A percentile compares a stretch with the other conserved stretches of the same genome.
Evolutionary conservation across 2,888 invertebrate species (phyloP).

Genomic region (Ceriagrion tenellum): DNA sequence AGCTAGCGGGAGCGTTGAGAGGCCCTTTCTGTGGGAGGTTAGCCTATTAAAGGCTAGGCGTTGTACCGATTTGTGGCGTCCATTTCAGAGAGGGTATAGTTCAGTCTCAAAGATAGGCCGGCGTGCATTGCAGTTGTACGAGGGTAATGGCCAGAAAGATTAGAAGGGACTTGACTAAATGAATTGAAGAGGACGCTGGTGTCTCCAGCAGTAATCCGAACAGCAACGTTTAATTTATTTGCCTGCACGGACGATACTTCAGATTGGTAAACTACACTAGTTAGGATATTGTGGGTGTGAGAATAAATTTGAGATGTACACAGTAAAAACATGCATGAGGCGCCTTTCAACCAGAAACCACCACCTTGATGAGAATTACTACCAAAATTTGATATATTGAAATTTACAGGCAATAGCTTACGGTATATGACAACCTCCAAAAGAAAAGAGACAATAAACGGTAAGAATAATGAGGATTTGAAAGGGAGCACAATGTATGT

Average conservation of each 20-base stretch:
- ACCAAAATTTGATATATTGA: too few species aligned
- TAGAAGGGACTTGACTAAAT: neutral
- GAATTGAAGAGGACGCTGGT: neutral
- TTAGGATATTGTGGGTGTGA: neutral
- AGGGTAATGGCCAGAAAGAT: neutral
- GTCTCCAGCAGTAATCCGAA: neutral
- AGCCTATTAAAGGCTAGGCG: slow-evolving; percentile 31
- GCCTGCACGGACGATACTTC: neutral
- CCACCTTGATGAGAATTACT: too few species aligned
- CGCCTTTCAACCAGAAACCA: too few species aligned
- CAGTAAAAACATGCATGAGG: too few species aligned
- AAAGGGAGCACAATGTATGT: too few species aligned
- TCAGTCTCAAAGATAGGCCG: neutral
- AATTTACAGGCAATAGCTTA: too few species aligned
- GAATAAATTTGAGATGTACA: neutral
- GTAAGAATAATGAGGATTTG: too few species aligned
- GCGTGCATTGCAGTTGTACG: neutral
- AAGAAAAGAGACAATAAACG: too few species aligned
- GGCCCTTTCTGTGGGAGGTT: neutral
- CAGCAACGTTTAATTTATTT: neutral
- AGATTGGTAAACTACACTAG: neutral
- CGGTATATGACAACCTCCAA: too few species aligned
- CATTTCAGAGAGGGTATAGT: neutral
- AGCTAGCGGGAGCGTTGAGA: neutral
- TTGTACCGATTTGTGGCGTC: neutral